Percentiles rank a stretch among this genome's conserved stretches.
Evolutionary conservation across 92 coral and sea anemone genomes (phyloP).

Genomic region (Paragorgia papillata): DNA sequence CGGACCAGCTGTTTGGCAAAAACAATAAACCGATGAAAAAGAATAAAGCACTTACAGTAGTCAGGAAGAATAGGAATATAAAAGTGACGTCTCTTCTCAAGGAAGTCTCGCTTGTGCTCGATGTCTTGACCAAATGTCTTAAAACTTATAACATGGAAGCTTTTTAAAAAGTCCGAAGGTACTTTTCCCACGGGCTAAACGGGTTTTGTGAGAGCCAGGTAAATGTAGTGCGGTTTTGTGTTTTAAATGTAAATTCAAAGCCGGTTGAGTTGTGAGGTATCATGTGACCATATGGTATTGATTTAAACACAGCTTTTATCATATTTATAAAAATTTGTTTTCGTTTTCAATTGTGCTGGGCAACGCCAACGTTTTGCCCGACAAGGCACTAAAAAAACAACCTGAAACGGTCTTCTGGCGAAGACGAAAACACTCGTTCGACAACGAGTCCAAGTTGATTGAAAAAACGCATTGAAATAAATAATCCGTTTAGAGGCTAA

Average conservation of each 20-base stretch:
- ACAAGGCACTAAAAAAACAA: too few relatives aligned
- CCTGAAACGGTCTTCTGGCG: too few relatives aligned
- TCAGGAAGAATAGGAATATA: neutral
- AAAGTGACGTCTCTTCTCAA: constrained; percentile 5
- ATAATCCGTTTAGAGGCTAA: neutral
- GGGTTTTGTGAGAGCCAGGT: constrained; percentile 3
- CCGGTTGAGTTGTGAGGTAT: neutral
- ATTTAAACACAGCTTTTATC: constrained; percentile 40
- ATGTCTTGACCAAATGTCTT: neutral
- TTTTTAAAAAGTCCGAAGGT: neutral
- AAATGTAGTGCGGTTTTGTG: constrained; percentile 36
- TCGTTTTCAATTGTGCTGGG: neutral
- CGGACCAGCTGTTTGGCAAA: constrained; percentile 40
- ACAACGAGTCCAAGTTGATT: too few relatives aligned
- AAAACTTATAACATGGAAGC: neutral
- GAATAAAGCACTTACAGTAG: constrained; percentile 2
- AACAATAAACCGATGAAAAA: constrained; percentile 23
- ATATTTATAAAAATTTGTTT: constrained; percentile 19
- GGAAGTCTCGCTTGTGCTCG: constrained; percentile 3
- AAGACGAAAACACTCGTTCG: too few relatives aligned
- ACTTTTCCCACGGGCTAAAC: neutral
- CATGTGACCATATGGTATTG: constrained; percentile 52
- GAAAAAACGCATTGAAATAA: neutral
- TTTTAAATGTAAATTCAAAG: constrained; percentile 19
- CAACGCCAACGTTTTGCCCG: neutral